phyloP scores from a whole-genome alignment of 2,888 invertebrate genomes.

The Chymomyza amoena region DNA sequence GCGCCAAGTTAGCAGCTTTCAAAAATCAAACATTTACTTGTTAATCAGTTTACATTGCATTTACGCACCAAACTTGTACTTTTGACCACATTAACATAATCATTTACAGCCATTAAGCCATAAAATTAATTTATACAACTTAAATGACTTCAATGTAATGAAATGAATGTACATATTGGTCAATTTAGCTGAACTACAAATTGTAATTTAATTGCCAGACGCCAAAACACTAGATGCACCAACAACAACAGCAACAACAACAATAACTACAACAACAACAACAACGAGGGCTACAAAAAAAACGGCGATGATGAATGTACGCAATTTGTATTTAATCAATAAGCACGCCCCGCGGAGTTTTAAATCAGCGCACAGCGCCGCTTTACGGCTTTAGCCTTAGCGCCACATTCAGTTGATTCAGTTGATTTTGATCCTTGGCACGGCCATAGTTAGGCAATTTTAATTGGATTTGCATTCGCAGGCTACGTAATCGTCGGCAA shows the following conservation, averaged over 20 bases:
- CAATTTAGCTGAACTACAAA: slow-evolving; percentile 42
- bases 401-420: slow-evolving; percentile 45
- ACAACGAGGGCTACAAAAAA: slow-evolving; percentile 23
- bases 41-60: too few species aligned
- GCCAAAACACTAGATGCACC: slow-evolving; percentile 9
- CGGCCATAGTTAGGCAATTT: slow-evolving; percentile 48
- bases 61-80: too few species aligned
- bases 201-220: slow-evolving; percentile 61
- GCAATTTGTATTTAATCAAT: slow-evolving; percentile 73
- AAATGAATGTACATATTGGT: not conserved
- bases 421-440: slow-evolving; percentile 5
- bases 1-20: too few species aligned
- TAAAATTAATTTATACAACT: not conserved
- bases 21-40: too few species aligned
- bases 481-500: slow-evolving; percentile 7
- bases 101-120: too few species aligned
- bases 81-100: too few species aligned
- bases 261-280: slow-evolving; percentile 27
- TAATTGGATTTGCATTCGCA: slow-evolving; percentile 70
- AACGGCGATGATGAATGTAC: slow-evolving; percentile 62
- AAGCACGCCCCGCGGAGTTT: slow-evolving; percentile 70
- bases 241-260: slow-evolving; percentile 23
- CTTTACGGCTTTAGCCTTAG: slow-evolving; percentile 61
- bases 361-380: slow-evolving; percentile 70
- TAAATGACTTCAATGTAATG: not conserved